These are phyloP conservation scores for Atta texana DNA, from an alignment of 1,140 invertebrate genomes.

Conservation along the genomic window DNA sequence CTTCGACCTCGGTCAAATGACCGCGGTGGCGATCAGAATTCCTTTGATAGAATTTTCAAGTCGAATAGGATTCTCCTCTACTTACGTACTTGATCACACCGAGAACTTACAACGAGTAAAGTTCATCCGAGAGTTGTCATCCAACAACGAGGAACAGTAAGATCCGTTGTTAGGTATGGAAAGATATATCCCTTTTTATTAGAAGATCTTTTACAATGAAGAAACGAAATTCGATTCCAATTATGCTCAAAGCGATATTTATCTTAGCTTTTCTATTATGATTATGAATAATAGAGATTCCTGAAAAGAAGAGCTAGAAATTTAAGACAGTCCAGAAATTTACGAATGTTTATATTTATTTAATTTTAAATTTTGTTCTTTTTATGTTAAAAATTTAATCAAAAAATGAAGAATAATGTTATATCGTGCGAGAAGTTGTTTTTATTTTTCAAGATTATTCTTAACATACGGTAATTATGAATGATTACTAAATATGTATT, in stretches of 20 bases:
- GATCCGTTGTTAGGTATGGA: slow-evolving; percentile 2
- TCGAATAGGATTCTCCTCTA: slow-evolving; percentile 33
- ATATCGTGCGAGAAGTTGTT: neutral
- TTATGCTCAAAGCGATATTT: slow-evolving; percentile 32
- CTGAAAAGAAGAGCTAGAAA: neutral
- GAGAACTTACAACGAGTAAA: slow-evolving; percentile 50
- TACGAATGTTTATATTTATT: slow-evolving; percentile 3
- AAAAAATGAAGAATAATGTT: neutral
- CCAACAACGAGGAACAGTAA: neutral
- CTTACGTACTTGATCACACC: slow-evolving; percentile 28
- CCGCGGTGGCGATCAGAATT: slow-evolving; percentile 27
- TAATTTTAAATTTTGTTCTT: neutral
- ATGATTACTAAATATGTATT: slow-evolving; percentile 38
- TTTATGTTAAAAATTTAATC: neutral
- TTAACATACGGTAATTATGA: neutral
- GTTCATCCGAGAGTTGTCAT: neutral
- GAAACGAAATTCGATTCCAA: slow-evolving; percentile 44
- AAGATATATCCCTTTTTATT: slow-evolving; percentile 24
- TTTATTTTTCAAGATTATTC: neutral
- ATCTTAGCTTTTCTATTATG: slow-evolving; percentile 3
- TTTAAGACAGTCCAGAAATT: neutral
- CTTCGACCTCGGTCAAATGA: slow-evolving; percentile 36
- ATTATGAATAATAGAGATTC: slow-evolving; percentile 23
- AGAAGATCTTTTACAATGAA: slow-evolving; percentile 25
- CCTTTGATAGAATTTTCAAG: slow-evolving; percentile 59